Conservation (phyloP, 2,113 vertebrate species). For the Lamprologus tigripictilis region DNA sequence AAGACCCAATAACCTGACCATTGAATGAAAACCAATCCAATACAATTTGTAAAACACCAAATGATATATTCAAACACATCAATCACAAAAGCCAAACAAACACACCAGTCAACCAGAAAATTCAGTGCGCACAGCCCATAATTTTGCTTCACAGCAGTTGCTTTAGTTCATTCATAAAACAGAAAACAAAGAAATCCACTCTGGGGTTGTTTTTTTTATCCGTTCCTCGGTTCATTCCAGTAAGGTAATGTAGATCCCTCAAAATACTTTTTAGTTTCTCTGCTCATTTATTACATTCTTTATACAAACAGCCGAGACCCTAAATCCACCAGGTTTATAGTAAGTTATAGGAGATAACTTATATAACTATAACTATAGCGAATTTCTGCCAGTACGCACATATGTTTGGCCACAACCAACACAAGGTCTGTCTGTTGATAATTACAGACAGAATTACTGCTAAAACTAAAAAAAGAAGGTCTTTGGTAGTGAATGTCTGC, state of each 20-base stretch:
- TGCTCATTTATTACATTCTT: background rate
- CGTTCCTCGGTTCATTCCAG: background rate
- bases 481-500: background rate
- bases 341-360: background rate
- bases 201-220: accelerated
- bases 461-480: background rate
- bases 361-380: background rate
- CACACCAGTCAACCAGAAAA: background rate
- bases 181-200: background rate
- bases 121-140: background rate
- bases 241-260: background rate
- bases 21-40: background rate
- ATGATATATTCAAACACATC: background rate
- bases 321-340: background rate
- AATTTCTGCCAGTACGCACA: background rate
- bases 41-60: background rate
- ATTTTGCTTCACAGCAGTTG: background rate
- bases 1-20: background rate
- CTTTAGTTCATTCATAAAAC: background rate
- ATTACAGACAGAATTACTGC: background rate
- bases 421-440: background rate
- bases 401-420: background rate
- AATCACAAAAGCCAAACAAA: background rate
- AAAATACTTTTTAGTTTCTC: background rate
- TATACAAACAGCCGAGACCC: background rate